These are phyloP conservation scores for Dinomys branickii DNA, from an alignment of 2,113 vertebrate genomes.

Conservation along the genomic window DNA sequence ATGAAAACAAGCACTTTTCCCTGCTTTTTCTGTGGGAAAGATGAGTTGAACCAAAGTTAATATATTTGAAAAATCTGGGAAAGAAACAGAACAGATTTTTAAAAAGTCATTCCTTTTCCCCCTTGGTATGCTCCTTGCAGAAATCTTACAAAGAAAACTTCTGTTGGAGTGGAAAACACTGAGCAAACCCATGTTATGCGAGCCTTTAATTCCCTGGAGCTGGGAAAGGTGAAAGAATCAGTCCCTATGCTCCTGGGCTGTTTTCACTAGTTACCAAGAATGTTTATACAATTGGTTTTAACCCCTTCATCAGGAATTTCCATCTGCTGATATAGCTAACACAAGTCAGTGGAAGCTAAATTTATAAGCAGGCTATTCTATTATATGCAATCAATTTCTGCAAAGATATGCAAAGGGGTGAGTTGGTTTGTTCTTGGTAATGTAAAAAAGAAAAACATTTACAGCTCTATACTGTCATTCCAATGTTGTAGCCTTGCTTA, in stretches of 20 bases:
- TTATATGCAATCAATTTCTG: conserved; percentile 43
- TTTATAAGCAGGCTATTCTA: conserved; percentile 39
- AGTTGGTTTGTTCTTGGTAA: background rate
- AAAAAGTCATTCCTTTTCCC: conserved; percentile 64
- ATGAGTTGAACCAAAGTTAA: conserved; percentile 80
- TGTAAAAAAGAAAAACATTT: background rate
- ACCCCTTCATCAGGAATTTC: conserved; percentile 49
- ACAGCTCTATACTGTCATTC: background rate
- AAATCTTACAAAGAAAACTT: conserved; percentile 76
- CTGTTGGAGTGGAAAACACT: conserved; percentile 75
- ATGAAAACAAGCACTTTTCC: conserved; percentile 62
- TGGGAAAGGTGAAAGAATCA: conserved; percentile 53
- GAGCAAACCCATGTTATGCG: conserved; percentile 66
- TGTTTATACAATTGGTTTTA: conserved; percentile 73
- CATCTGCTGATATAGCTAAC: conserved; percentile 10
- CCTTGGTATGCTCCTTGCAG: conserved; percentile 63
- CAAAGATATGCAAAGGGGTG: background rate
- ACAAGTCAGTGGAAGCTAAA: conserved; percentile 39
- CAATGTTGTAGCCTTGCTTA: background rate
- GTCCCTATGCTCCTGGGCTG: conserved; percentile 56
- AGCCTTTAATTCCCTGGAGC: conserved; percentile 72
- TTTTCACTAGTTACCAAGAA: conserved; percentile 73
- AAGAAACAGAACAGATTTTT: conserved; percentile 75
- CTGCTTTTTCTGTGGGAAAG: conserved; percentile 70
- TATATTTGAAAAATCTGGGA: conserved; percentile 79